Base-by-base conservation (phyloP, 2,888 invertebrate genomes). In the Cistogaster globosa region DNA sequence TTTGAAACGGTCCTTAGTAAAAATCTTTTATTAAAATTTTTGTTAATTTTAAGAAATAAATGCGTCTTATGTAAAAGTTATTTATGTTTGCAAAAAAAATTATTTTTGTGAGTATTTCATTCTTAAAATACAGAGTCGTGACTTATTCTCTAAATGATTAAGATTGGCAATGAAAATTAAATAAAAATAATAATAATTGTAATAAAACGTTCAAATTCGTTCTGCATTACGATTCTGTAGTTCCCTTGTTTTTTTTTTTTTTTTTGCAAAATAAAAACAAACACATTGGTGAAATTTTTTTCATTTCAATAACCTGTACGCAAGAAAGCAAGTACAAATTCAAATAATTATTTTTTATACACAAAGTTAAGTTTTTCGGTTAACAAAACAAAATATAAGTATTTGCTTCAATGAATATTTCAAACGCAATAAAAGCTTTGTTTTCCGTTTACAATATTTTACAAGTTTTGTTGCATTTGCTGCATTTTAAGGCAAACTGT, bases 211-310 rank as follows among this genome's bases (percentile, higher is more conserved):
- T 26, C 36, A 62, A 57, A 68, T 71, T 18, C 20, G 53, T 71
- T 57, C 5, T n/a, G n/a, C 55, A 16, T 45, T 71, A 32, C 16
- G 22, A 55, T 48, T 58, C 20, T 32, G 32, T 45, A 62, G 26
- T 57, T 63, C 18, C 62, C 55, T 58, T n/a, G n/a, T n/a, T n/a
- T n/a, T n/a, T n/a, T n/a, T n/a, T n/a, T n/a, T n/a, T n/a, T n/a
- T 67, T 58, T 67, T 65, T 26, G 18, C 1, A 65, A 53, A 57
- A 20, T 36, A 36, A 36, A 48, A 32, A 22, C n/a, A 67, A 71
- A 57, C n/a, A 57, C 18, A 63, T 53, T 26, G 45, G 82, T 53
- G 82, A 77, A 83, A 83, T 67, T 77, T 45, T 14, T 42, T 38
- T 9, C 3, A 51, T 76, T 83, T 77, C 53, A 75, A 71, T 53